Conservation (phyloP, 1,140 invertebrate genomes). For the Armadillidium nasatum region DNA sequence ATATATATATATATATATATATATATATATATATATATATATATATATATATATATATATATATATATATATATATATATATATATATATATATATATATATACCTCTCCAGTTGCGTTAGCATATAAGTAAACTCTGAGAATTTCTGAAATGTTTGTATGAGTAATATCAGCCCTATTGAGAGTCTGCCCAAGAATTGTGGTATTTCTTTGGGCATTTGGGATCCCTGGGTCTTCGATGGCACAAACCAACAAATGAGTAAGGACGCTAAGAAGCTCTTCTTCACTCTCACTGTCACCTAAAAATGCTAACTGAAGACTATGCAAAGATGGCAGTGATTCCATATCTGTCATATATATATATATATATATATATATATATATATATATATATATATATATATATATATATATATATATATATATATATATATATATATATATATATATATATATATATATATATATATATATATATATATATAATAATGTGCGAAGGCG, state of each 20-base stretch:
- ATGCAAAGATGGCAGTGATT: slow-evolving; percentile 76
- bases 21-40: no score
- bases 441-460: no score
- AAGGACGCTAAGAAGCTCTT: slow-evolving; percentile 79
- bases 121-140: slow-evolving; percentile 82
- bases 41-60: no score
- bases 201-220: slow-evolving; percentile 76
- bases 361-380: no score
- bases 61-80: no score
- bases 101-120: slow-evolving; percentile 77
- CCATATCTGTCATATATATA: slow-evolving; percentile 63
- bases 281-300: slow-evolving; percentile 76
- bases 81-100: slow-evolving; percentile 47
- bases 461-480: no score
- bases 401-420: no score
- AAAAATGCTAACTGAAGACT: slow-evolving; percentile 79
- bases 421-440: no score
- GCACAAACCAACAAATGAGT: slow-evolving; percentile 85
- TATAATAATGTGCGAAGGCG: no score
- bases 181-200: slow-evolving; percentile 84
- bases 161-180: slow-evolving; percentile 84
- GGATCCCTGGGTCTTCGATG: slow-evolving; percentile 89
- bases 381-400: no score
- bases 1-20: no score
- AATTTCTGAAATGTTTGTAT: slow-evolving; percentile 85